Evolutionary conservation across 2,888 invertebrate genomes (phyloP).

Genomic region (Scaptomyza flava): DNA sequence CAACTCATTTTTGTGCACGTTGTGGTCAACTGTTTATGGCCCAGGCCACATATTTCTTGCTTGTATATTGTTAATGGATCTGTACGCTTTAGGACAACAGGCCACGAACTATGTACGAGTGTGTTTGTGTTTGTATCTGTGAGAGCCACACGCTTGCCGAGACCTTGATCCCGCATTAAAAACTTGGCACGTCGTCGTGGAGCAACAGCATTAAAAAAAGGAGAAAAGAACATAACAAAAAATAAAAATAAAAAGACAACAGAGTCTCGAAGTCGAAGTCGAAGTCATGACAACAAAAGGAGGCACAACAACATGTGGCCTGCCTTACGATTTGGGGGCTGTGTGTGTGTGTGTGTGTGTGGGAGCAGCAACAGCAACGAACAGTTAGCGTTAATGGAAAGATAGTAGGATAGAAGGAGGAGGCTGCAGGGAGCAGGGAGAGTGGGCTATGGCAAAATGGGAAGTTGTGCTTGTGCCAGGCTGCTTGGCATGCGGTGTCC

Average conservation of each 20-base stretch:
- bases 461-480: conserved; percentile 19
- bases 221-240: conserved; percentile 22
- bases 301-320: conserved; percentile 50
- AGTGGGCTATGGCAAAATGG: not conserved
- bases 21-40: conserved; percentile 30
- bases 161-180: conserved; percentile 83
- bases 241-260: conserved; percentile 30
- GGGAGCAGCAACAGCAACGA: conserved; percentile 18
- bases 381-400: conserved; percentile 16
- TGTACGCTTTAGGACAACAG: conserved; percentile 51
- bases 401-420: not conserved
- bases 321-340: conserved; percentile 15
- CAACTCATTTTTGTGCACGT: conserved; percentile 16
- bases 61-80: conserved; percentile 55
- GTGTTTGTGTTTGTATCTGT: conserved; percentile 29
- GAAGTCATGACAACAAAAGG: conserved; percentile 51
- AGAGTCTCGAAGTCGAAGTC: conserved; percentile 30
- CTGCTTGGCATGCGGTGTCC: conserved; percentile 67
- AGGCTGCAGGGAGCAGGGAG: not conserved
- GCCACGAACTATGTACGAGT: conserved; percentile 34
- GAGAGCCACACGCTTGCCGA: conserved; percentile 59
- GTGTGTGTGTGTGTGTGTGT: conserved; percentile 13
- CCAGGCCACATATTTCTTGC: conserved; percentile 36
- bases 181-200: conserved; percentile 66
- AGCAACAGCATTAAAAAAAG: conserved; percentile 6